Conservation (phyloP, 2,113 vertebrate genomes). For the Odontesthes bonariensis region DNA sequence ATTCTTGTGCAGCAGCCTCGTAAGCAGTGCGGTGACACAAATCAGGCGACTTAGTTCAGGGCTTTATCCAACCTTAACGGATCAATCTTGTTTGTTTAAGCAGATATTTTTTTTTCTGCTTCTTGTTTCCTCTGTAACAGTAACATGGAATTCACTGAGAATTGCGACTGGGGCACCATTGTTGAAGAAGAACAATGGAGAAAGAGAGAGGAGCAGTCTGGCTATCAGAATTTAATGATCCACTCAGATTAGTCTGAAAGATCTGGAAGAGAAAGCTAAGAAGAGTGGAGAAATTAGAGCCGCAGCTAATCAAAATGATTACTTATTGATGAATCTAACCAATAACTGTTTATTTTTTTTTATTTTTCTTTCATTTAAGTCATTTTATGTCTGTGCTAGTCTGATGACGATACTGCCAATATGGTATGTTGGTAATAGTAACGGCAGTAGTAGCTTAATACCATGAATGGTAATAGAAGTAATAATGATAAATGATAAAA, state of each 20-base stretch:
- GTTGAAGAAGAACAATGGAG: neutral
- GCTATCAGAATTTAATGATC: neutral
- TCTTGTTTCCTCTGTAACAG: neutral
- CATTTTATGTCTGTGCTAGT: too few relatives aligned
- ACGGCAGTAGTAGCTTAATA: too few relatives aligned
- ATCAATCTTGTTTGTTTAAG: slow-evolving; percentile 10
- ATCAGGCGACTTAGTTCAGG: slow-evolving; percentile 10
- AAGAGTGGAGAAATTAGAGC: neutral
- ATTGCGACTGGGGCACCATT: neutral
- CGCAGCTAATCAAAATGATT: neutral
- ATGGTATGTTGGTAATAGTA: too few relatives aligned
- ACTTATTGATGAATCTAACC: neutral
- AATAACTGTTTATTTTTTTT: too few relatives aligned
- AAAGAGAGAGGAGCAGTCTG: neutral
- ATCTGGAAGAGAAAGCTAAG: neutral
- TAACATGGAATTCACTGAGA: neutral
- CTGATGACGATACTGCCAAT: too few relatives aligned
- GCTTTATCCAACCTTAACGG: slow-evolving; percentile 16
- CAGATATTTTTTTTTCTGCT: neutral
- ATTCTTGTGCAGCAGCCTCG: slow-evolving; percentile 23
- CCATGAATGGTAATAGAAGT: too few relatives aligned
- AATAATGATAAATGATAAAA: too few relatives aligned
- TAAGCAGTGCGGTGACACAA: slow-evolving; percentile 15
- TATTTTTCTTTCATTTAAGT: too few relatives aligned
- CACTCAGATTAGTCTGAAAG: neutral